These are phyloP conservation scores for Heliconius hewitsoni DNA, from an alignment of 1,140 invertebrate species.

Conservation along the genomic window DNA sequence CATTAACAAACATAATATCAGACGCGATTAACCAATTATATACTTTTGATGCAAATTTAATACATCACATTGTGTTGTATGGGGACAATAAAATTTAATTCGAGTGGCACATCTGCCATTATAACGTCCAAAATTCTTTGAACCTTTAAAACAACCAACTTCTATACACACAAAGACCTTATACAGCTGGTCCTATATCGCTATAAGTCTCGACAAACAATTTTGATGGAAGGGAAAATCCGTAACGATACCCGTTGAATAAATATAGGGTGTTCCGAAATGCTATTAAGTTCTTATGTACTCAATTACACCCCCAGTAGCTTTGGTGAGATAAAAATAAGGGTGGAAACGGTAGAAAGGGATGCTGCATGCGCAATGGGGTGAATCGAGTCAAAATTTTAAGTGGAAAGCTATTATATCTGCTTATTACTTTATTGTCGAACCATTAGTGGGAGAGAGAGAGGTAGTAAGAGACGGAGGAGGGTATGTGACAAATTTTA, in stretches of 20 bases:
- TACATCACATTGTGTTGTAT: constrained; percentile 52
- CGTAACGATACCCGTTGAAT: constrained; percentile 65
- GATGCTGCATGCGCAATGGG: constrained; percentile 53
- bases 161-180: constrained; percentile 30
- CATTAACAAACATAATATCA: constrained; percentile 41
- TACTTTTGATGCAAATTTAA: constrained; percentile 70
- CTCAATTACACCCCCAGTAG: constrained; percentile 68
- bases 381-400: constrained; percentile 76
- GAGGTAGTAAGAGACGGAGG: neutral
- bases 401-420: constrained; percentile 78
- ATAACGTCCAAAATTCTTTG: constrained; percentile 46
- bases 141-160: constrained; percentile 31
- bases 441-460: constrained; percentile 68
- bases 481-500: constrained; percentile 29
- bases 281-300: constrained; percentile 79
- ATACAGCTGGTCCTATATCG: constrained; percentile 49
- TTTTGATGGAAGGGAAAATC: constrained; percentile 64
- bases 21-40: constrained; percentile 68
- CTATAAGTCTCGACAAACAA: constrained; percentile 73
- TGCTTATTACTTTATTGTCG: constrained; percentile 79
- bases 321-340: constrained; percentile 53
- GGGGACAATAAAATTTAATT: constrained; percentile 65
- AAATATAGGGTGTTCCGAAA: constrained; percentile 73
- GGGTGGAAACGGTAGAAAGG: constrained; percentile 39
- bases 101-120: constrained; percentile 57